These are phyloP conservation scores for Emesis russula DNA, from an alignment of 2,888 invertebrate genomes.

Conservation along the genomic window DNA sequence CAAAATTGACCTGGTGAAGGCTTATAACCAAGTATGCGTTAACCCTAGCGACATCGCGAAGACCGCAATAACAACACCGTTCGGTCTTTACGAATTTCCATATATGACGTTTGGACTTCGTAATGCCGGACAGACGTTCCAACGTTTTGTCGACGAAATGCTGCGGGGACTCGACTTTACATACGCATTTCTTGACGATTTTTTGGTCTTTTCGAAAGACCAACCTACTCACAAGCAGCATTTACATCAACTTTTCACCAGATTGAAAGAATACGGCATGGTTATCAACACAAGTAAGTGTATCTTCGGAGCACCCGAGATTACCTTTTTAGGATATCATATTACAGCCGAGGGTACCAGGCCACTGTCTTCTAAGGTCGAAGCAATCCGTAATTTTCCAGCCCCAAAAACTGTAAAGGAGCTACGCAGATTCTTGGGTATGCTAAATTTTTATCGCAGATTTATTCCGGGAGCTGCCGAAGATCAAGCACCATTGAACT, in stretches of 20 bases:
- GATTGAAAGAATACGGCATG: not conserved
- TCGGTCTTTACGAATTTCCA: conserved; percentile 1
- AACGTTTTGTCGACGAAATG: conserved; percentile 86
- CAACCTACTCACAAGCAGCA: not conserved
- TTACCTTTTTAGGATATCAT: conserved; percentile 86
- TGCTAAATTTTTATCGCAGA: conserved; percentile 66
- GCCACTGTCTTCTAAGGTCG: conserved; percentile 35
- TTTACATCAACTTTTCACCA: not conserved
- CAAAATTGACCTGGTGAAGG: conserved; percentile 66
- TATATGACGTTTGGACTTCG: not conserved
- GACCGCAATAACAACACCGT: conserved; percentile 74
- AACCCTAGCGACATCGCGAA: conserved; percentile 85
- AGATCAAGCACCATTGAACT: conserved; percentile 45
- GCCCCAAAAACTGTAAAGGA: conserved; percentile 54
- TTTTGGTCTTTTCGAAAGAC: conserved; percentile 35
- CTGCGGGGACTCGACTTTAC: conserved; percentile 85
- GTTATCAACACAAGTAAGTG: not conserved
- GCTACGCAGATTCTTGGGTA: conserved; percentile 63
- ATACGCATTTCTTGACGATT: conserved; percentile 26
- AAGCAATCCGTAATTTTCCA: conserved; percentile 52
- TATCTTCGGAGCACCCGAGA: conserved; percentile 4
- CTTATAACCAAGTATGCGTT: conserved; percentile 91
- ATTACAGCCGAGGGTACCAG: conserved; percentile 72
- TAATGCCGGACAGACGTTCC: not conserved
- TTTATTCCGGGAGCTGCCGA: conserved; percentile 64